phyloP scores from a whole-genome alignment of 2,797 vertebrate species.

The Sebastes baramenuke region DNA sequence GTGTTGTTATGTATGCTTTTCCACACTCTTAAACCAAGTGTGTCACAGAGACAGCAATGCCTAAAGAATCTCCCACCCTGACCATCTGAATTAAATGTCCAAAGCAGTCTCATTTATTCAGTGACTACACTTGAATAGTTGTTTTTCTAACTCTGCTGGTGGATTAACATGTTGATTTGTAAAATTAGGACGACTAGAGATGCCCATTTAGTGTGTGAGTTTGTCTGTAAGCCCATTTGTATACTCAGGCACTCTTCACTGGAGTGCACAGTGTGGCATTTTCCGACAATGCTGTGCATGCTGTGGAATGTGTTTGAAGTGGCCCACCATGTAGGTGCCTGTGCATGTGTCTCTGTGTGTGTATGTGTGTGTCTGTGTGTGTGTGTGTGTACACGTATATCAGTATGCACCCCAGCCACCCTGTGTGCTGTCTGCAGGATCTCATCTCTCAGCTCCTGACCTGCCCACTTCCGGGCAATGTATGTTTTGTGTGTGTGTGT shows the following conservation, averaged over 20 bases:
- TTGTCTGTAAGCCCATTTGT: constrained; percentile 52
- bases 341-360: constrained; percentile 19
- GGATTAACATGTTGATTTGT: neutral
- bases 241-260: constrained; percentile 63
- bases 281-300: constrained; percentile 78
- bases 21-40: neutral
- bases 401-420: constrained; percentile 22
- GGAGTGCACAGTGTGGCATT: constrained; percentile 79
- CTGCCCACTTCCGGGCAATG: constrained; percentile 62
- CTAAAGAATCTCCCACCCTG: neutral
- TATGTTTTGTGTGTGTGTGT: constrained; percentile 40
- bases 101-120: neutral
- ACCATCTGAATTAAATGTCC: neutral
- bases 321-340: constrained; percentile 77
- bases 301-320: constrained; percentile 86
- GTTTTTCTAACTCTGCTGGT: neutral
- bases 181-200: neutral
- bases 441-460: constrained; percentile 63
- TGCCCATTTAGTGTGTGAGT: constrained; percentile 24
- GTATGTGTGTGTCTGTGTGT: constrained; percentile 60
- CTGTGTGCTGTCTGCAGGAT: constrained; percentile 63
- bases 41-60: neutral
- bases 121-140: neutral
- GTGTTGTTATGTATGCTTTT: constrained; percentile 38
- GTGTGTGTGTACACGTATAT: neutral